Base-by-base conservation (phyloP, 2,888 invertebrate genomes). In the Aleiodes testaceus region DNA sequence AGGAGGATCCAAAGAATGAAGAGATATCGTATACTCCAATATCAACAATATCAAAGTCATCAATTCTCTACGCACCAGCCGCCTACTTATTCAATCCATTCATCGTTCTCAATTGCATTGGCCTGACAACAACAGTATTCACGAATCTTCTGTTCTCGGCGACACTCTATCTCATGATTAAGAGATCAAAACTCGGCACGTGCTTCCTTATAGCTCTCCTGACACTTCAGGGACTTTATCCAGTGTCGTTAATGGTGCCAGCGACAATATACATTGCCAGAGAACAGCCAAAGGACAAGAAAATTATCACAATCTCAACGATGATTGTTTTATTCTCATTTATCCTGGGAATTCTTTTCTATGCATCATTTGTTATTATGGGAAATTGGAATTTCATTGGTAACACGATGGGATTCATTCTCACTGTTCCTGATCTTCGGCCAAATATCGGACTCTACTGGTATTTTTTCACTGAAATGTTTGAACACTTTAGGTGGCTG, bases 391-490 rank as follows among this genome's bases (percentile, higher is more conserved):
- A 84, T 3, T 87, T 86, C 52, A 18, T 87, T 50, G 75, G 79
- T 49, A 88, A 81, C 76, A 88, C 88, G 42, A 84, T 87, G 74
- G 86, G 84, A 88, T 92, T 86, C 89, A 97, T 97, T 83, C 90
- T 98, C 76, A 92, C 92, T 16, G 97, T 97, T 66, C 95, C 96
- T 1, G 99, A 99, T 87, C 89, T 99, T 76, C 95, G 96, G 79
- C 99, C 99, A 22, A 99, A 99, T 85, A 95, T 98, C 80, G 99
- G 99, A 0, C 89, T 99, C 1, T 99, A 98, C 88, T 99, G 99
- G 99, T 99, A 99, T 85, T 99, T 99, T 89, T 99, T 99, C 88
- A 98, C 98, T 0, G 99, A 99, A 90, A 98, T 99, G 97, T 99
- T 99, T 90, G 98, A 99, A 81, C 99, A 99, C 88, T 99, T 99